Base-by-base conservation (phyloP, 2,113 vertebrate species). In the Oreocharis arfaki region DNA sequence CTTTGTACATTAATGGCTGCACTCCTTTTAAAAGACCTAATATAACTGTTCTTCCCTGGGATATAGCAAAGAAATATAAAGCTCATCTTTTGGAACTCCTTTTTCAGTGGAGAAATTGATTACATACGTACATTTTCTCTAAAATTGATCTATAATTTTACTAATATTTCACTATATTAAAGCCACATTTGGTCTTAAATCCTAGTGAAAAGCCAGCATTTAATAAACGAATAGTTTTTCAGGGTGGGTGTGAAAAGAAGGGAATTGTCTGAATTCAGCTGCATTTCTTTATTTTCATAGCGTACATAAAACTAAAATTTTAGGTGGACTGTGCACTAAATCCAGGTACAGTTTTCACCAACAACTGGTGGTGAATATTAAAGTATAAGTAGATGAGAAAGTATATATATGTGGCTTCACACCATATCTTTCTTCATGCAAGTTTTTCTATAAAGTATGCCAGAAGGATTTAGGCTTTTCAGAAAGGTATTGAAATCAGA, bases 21-120 rank as follows among this genome's bases (percentile, higher is more conserved):
- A 47, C 73, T 97, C 8, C 71, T 92, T 96, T 93, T 67, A 85
- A 95, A 86, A 89, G 84, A 63, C 8, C 24, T 81, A 73, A 67
- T 77, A 81, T 68, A 46, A 80, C 69, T 68, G 5, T 26, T 91
- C 22, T 92, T 74, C 81, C 37, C 83, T 4, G 18, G 57, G 49
- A 14, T 39, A 20, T 41, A 84, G 50, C 42, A 59, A 24, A 89
- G 35, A 92, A 90, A 73, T 74, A 37, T 35, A 85, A 84, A 92
- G 10, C 60, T 95, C 39, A 78, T 95, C 80, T 84, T 91, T 84
- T 90, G 44, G 16, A 95, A 87, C 73, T 84, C 21, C 56, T 52
- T 94, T 95, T 90, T 89, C 57, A 32, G 50, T 84, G 60, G 16
- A 30, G 24, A 87, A 92, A 87, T 59, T 81, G 4, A 64, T 77